Conservation (phyloP, 2,797 vertebrate species). For the Naso thynnoides region DNA sequence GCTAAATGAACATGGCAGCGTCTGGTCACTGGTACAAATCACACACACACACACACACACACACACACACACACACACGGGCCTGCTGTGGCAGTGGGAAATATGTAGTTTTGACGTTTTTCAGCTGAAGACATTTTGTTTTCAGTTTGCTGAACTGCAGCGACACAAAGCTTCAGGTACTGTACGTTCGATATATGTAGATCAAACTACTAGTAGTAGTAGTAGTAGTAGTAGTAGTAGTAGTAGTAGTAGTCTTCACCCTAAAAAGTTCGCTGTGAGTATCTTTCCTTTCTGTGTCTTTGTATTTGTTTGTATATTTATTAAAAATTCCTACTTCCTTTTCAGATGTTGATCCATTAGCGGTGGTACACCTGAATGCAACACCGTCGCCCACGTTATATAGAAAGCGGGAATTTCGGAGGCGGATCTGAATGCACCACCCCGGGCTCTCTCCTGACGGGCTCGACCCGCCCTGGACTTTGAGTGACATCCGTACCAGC, state of each 20-base stretch:
- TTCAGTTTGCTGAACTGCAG: not conserved
- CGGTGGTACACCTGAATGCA: conserved; percentile 31
- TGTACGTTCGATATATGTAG: not conserved
- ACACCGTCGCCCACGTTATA: rapidly evolving
- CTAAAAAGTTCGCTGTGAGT: too few relatives aligned
- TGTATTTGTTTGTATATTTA: too few relatives aligned
- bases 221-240: not conserved
- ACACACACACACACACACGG: too few relatives aligned
- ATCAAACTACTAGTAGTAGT: not conserved
- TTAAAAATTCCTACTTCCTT: conserved; percentile 5
- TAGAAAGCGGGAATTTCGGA: rapidly evolving
- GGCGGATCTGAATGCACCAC: conserved; percentile 24
- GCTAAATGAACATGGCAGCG: not conserved
- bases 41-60: not conserved
- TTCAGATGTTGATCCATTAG: rapidly evolving
- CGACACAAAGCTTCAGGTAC: not conserved
- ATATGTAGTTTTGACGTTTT: not conserved
- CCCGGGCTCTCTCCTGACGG: conserved; percentile 2
- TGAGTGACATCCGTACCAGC: conserved; percentile 29
- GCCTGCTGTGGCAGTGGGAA: too few relatives aligned
- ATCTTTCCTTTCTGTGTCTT: not conserved
- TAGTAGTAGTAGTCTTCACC: too few relatives aligned
- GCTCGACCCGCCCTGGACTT: conserved; percentile 47
- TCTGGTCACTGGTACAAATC: not conserved
- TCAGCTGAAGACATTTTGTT: not conserved